These are phyloP conservation scores for Pristionchus mayeri DNA, from an alignment of 2,888 invertebrate genomes.

Conservation along the genomic window DNA sequence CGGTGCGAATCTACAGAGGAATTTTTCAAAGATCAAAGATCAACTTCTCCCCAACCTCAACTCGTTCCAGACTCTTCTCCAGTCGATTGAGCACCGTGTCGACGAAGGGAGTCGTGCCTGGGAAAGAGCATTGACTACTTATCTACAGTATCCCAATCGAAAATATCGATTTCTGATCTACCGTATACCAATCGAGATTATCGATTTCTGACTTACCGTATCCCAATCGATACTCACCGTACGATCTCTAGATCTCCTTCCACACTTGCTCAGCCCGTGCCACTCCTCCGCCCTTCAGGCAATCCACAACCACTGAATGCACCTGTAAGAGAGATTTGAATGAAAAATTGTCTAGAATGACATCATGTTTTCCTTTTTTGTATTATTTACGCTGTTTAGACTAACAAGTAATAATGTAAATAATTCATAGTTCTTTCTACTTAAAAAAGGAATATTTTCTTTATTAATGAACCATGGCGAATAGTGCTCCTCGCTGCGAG, in stretches of 20 bases:
- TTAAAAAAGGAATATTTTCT: too few relatives aligned
- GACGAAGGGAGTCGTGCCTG: constrained; percentile 33
- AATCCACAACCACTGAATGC: constrained; percentile 23
- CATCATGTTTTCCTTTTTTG: too few relatives aligned
- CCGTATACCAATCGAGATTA: too few relatives aligned
- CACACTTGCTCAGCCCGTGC: background rate
- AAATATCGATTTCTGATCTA: background rate
- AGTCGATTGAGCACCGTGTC: background rate
- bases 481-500: constrained; percentile 17
- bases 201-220: background rate
- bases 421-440: too few relatives aligned
- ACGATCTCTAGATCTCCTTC: constrained; percentile 1
- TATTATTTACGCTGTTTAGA: too few relatives aligned
- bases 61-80: constrained; percentile 13
- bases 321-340: background rate
- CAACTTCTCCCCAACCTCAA: background rate
- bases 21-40: constrained; percentile 1
- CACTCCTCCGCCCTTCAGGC: background rate
- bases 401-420: too few relatives aligned
- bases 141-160: background rate
- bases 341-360: too few relatives aligned
- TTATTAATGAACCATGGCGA: constrained; percentile 22
- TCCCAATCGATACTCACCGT: too few relatives aligned
- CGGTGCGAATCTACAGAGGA: background rate
- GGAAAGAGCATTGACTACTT: too few relatives aligned